phyloP scores from a whole-genome alignment of 2,113 vertebrate genomes.

The Chinchilla lanigera region DNA sequence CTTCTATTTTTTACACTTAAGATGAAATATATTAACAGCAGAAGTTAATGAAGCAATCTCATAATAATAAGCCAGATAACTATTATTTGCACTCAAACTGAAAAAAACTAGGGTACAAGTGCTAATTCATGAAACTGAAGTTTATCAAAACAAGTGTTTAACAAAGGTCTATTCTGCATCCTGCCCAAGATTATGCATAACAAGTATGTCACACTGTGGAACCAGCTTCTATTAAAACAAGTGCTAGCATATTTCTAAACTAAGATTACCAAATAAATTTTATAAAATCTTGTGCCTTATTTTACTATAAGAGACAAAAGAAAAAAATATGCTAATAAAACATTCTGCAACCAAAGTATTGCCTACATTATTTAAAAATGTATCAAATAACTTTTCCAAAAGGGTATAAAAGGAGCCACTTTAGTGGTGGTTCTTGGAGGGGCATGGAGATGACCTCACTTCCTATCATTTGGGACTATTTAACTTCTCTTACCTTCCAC shows the following conservation, averaged over 20 bases:
- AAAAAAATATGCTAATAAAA: slow-evolving; percentile 31
- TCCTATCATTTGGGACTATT: neutral
- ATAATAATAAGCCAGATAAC: neutral
- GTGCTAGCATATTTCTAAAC: neutral
- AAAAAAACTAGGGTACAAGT: neutral
- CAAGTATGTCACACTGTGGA: neutral
- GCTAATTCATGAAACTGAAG: neutral
- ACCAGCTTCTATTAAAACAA: neutral
- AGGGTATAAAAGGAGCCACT: neutral
- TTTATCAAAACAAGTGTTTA: slow-evolving; percentile 33
- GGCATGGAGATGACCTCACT: neutral
- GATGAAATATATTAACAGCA: neutral
- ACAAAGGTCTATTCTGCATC: neutral
- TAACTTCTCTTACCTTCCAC: neutral
- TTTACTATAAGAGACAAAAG: neutral
- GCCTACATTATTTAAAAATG: neutral
- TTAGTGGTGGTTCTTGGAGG: neutral
- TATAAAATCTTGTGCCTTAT: neutral
- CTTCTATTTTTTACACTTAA: neutral
- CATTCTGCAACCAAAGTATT: neutral
- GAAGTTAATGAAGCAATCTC: neutral
- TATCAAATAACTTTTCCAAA: neutral
- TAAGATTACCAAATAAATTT: neutral
- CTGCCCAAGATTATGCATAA: slow-evolving; percentile 20
- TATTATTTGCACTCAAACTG: neutral